phyloP scores from a whole-genome alignment of 2,113 vertebrate species.

The Anguilla japonica region DNA sequence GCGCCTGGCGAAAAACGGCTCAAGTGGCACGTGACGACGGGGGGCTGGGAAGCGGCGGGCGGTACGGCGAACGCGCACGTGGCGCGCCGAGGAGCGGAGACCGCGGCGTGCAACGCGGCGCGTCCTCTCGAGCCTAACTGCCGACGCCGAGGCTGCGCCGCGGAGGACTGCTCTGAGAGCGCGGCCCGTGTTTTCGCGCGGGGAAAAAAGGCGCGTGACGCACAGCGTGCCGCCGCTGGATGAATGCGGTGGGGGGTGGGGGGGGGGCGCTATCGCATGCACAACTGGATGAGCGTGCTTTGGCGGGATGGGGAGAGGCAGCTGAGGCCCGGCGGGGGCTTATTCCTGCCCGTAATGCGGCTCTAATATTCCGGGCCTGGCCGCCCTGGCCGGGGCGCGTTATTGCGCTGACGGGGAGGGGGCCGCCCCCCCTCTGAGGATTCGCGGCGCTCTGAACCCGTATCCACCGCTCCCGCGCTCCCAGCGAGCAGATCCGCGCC shows the following conservation, averaged over 20 bases:
- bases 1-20: not conserved
- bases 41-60: not conserved
- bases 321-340: not conserved
- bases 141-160: not conserved
- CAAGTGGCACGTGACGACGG: not conserved
- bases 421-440: not conserved
- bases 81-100: not conserved
- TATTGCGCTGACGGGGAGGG: not conserved
- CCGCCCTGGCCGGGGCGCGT: not conserved
- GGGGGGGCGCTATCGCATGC: not conserved
- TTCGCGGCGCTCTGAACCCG: not conserved
- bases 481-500: not conserved
- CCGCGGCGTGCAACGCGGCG: not conserved
- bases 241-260: too few species aligned
- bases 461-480: conserved; percentile 1
- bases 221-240: not conserved
- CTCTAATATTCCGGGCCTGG: not conserved
- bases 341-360: not conserved
- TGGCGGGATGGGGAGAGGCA: not conserved
- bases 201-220: not conserved
- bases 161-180: not conserved
- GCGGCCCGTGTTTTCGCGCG: not conserved
- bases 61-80: not conserved
- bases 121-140: not conserved
- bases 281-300: not conserved